A percentile compares a stretch with the other conserved stretches of the same genome.
phyloP scores from a whole-genome alignment of 1,140 invertebrate species.

The Thalassaphorura encarpata region DNA sequence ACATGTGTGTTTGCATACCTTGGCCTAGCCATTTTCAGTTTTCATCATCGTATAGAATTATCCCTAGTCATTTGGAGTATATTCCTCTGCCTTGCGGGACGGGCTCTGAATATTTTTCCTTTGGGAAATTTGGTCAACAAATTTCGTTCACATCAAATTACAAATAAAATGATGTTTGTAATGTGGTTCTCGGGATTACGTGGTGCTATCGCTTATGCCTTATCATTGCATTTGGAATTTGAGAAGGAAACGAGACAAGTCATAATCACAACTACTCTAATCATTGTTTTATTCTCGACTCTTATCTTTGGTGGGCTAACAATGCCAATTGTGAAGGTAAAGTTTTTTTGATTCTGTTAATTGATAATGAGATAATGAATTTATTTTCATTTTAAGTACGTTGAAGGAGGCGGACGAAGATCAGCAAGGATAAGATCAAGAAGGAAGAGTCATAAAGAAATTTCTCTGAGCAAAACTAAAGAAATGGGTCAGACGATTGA shows the following conservation, averaged over 20 bases:
- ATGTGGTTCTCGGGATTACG: slow-evolving; percentile 92
- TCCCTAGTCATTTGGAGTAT: slow-evolving; percentile 86
- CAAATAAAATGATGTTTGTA: slow-evolving; percentile 96
- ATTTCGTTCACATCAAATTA: slow-evolving; percentile 95
- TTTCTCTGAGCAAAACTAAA: slow-evolving; percentile 90
- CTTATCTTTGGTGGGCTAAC: slow-evolving; percentile 91
- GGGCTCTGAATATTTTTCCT: slow-evolving; percentile 95
- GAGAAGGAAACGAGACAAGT: slow-evolving; percentile 87
- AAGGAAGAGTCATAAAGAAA: slow-evolving; percentile 60
- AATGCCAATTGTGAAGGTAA: slow-evolving; percentile 86
- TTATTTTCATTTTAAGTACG: slow-evolving; percentile 39
- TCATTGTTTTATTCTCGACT: slow-evolving; percentile 92
- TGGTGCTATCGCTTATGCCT: slow-evolving; percentile 86
- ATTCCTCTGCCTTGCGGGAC: slow-evolving; percentile 78
- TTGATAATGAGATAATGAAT: slow-evolving; percentile 6
- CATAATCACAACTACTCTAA: slow-evolving; percentile 92
- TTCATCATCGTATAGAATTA: slow-evolving; percentile 62
- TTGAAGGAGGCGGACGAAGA: slow-evolving; percentile 52
- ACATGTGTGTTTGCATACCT: slow-evolving; percentile 99
- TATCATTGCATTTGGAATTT: slow-evolving; percentile 91
- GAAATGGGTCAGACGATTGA: slow-evolving; percentile 96
- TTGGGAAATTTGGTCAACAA: slow-evolving; percentile 85
- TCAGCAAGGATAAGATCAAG: slow-evolving; percentile 43
- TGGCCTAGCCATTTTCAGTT: slow-evolving; percentile 94
- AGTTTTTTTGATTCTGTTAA: not conserved